Evolutionary conservation across 1,140 invertebrate species (phyloP), one percentile per base, ranked within the genome.

Genomic region (Cyclina sinensis): DNA sequence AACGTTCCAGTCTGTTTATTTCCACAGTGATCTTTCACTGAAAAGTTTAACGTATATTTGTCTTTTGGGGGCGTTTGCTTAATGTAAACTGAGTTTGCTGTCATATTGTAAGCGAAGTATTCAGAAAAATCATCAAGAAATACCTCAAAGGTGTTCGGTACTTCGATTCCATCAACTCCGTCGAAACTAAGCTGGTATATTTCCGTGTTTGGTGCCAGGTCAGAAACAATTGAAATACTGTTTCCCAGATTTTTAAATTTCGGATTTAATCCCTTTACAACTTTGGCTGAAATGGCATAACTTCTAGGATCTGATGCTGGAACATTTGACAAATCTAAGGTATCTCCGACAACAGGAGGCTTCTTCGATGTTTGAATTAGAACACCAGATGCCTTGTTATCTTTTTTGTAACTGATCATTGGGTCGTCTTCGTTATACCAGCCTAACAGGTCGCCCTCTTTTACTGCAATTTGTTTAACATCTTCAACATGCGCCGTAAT

Each of bases 381-480:
- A 46, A 65, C 70, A 18, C 84, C 84, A 14, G 46, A 5, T 0
- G 46, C 46, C 12, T 59, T 57, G n/a, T 35, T 78, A 21, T 78
- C 54, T 39, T 86, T 86, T 18, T 14, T 43, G 27, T 86, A 86
- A 2, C 65, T 54, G n/a, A 86, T 57, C 84, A 86, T 86, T 62
- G 84, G 68, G 0, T 24, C 51, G 12, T 65, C 51, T 27, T 86
- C 74, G 39, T 86, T 86, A 27, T 86, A 86, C 84, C 84, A 86
- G 16, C 84, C 84, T 35, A 86, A 59, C 1, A 76, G 43, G 27
- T 86, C 84, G 14, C 84, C 84, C 9, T 57, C 51, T 18, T 78
- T 57, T 3, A 86, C 84, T 27, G 48, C 70, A 43, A 86, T 65
- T 65, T 78, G 70, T n/a, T 86, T 35, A 0, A 54, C 84, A 4